Conservation (phyloP, 1,140 invertebrate genomes). For the Drosophila arizonae region DNA sequence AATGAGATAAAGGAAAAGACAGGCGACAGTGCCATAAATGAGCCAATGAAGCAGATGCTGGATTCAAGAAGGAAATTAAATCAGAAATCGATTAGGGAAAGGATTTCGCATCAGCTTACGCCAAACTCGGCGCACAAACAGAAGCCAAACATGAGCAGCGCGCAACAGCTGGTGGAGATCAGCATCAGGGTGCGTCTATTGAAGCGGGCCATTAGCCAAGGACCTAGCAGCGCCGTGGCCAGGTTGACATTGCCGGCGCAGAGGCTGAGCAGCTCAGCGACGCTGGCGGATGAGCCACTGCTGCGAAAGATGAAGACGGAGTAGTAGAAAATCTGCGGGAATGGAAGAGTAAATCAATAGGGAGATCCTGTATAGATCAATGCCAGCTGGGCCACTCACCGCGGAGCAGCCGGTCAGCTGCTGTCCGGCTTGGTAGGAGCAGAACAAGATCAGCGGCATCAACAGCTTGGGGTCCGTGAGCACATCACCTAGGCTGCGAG, state of each 20-base stretch:
- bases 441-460: conserved; percentile 88
- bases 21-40: conserved; percentile 85
- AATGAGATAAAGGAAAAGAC: conserved; percentile 89
- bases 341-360: background rate
- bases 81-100: background rate
- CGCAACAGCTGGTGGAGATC: conserved; percentile 83
- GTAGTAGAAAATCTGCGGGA: conserved; percentile 88
- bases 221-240: conserved; percentile 86
- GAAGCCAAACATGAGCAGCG: conserved; percentile 84
- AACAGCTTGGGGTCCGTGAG: conserved; percentile 42
- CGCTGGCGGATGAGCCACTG: conserved; percentile 84
- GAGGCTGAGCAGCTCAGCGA: conserved; percentile 86
- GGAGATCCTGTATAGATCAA: background rate
- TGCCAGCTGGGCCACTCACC: conserved; percentile 83
- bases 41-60: conserved; percentile 85
- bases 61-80: background rate
- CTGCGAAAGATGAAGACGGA: conserved; percentile 87
- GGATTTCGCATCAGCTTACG: conserved; percentile 75
- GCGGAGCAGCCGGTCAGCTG: conserved; percentile 94
- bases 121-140: conserved; percentile 84
- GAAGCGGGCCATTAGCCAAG: conserved; percentile 84
- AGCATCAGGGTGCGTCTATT: conserved; percentile 85
- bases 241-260: conserved; percentile 87
- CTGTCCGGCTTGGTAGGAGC: conserved; percentile 90
- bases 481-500: conserved; percentile 83